Conservation (phyloP, 2,888 invertebrate genomes). For the Sabellastarte sp. region DNA sequence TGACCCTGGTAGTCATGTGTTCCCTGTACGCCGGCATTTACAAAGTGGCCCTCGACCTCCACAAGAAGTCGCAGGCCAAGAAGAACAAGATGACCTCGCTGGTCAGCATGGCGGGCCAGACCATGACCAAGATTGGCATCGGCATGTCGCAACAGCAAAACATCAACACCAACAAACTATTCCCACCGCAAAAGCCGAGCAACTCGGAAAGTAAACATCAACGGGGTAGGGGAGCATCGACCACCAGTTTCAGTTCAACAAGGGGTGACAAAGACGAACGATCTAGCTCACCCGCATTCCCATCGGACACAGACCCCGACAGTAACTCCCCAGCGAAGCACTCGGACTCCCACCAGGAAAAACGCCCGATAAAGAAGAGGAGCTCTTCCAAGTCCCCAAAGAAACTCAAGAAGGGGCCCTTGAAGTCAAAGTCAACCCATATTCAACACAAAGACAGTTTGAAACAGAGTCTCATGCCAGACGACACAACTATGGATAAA, state of each 20-base stretch:
- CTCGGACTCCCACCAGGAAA: background rate
- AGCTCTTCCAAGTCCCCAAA: slow-evolving; percentile 5
- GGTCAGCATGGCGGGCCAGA: slow-evolving; percentile 41
- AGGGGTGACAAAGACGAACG: slow-evolving; percentile 71
- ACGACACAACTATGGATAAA: background rate
- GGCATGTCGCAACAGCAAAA: slow-evolving; percentile 44
- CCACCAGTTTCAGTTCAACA: slow-evolving; percentile 19
- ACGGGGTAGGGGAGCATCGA: slow-evolving; percentile 5
- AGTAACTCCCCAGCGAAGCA: slow-evolving; percentile 30
- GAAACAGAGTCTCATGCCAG: background rate
- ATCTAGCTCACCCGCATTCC: slow-evolving; percentile 88
- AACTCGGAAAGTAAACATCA: slow-evolving; percentile 12
- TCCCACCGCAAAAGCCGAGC: slow-evolving; percentile 23
- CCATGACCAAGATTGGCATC: slow-evolving; percentile 40
- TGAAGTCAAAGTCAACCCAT: background rate
- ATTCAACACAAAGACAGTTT: background rate
- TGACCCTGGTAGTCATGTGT: slow-evolving; percentile 90
- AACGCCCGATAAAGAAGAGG: background rate
- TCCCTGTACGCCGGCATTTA: slow-evolving; percentile 96
- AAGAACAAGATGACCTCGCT: slow-evolving; percentile 71
- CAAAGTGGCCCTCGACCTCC: slow-evolving; percentile 95
- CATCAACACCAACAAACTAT: background rate
- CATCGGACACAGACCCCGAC: slow-evolving; percentile 81
- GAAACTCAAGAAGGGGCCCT: slow-evolving; percentile 7
- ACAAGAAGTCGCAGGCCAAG: slow-evolving; percentile 93